phyloP scores from a whole-genome alignment of 2,797 vertebrate genomes.

The Parauchenoglanis punctatus region DNA sequence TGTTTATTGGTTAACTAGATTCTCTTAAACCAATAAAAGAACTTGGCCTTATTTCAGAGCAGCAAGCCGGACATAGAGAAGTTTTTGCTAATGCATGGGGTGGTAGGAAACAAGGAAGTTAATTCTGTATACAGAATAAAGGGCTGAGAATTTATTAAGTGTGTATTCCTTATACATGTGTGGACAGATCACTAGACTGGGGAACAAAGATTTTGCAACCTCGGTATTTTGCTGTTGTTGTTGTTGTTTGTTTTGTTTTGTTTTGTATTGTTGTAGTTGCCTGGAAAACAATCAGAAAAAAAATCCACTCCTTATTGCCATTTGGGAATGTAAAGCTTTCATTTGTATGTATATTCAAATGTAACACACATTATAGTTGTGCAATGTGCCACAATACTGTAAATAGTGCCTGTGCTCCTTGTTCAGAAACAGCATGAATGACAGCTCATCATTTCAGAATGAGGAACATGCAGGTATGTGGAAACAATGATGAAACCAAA shows the following conservation, averaged over 20 bases:
- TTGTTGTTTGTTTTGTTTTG: too few relatives aligned
- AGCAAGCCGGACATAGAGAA: not conserved
- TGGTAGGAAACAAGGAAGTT: not conserved
- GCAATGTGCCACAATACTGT: too few relatives aligned
- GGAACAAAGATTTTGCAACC: not conserved
- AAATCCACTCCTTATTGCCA: not conserved
- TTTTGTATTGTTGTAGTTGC: not conserved
- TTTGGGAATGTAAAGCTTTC: not conserved
- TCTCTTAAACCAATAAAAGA: not conserved
- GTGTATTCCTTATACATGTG: not conserved
- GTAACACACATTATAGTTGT: too few relatives aligned
- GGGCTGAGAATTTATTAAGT: not conserved
- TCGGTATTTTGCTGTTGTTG: not conserved
- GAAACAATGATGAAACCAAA: not conserved
- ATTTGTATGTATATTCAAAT: not conserved
- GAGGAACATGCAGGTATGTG: not conserved
- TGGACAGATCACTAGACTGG: not conserved
- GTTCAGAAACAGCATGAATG: not conserved
- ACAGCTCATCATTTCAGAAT: not conserved
- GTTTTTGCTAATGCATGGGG: not conserved
- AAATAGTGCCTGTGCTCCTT: not conserved
- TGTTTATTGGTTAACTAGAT: not conserved
- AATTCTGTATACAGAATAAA: not conserved
- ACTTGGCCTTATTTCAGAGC: not conserved
- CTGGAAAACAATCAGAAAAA: not conserved